Percentiles rank a stretch among this genome's conserved stretches.
These are phyloP conservation scores for Hozukius guyotensis DNA, from an alignment of 2,797 vertebrate species.

Conservation along the genomic window DNA sequence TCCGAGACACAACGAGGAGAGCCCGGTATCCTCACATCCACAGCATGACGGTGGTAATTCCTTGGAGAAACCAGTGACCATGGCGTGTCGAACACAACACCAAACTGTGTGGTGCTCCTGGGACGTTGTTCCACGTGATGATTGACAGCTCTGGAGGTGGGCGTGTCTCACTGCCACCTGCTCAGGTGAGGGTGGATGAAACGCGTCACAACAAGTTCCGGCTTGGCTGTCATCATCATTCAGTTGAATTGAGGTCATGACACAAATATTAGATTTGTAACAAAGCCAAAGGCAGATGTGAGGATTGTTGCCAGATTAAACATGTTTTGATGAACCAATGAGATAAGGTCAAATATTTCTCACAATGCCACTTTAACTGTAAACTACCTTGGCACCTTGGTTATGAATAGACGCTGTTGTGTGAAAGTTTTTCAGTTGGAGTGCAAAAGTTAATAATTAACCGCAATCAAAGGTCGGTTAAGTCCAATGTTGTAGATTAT, in stretches of 20 bases:
- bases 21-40: not conserved
- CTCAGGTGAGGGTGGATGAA: not conserved
- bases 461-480: not conserved
- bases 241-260: too few relatives aligned
- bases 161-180: slow-evolving; percentile 1
- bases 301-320: not conserved
- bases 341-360: not conserved
- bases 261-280: not conserved
- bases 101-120: too few relatives aligned
- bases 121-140: not conserved
- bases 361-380: not conserved
- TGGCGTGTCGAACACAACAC: not conserved
- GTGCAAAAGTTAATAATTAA: slow-evolving; percentile 24
- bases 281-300: too few relatives aligned
- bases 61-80: not conserved
- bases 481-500: not conserved
- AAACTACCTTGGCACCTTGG: not conserved
- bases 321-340: too few relatives aligned
- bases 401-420: not conserved
- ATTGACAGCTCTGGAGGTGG: slow-evolving; percentile 1
- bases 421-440: not conserved
- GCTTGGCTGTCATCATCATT: not conserved
- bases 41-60: not conserved
- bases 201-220: not conserved
- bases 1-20: rapidly evolving